These are phyloP conservation scores for Ophiodon elongatus DNA, from an alignment of 2,113 vertebrate species.

Conservation along the genomic window DNA sequence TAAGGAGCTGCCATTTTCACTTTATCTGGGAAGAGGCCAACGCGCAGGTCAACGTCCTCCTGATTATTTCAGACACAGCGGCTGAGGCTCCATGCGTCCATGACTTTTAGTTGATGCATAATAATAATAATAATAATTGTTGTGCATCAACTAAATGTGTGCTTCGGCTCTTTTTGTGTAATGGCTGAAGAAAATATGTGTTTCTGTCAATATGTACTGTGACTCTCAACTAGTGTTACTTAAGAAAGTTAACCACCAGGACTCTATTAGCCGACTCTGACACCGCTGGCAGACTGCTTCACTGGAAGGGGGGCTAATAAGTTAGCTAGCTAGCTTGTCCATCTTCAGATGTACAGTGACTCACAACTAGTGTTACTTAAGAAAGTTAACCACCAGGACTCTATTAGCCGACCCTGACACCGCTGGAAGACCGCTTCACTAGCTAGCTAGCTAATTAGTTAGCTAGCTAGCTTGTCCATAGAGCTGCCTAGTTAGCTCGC, in stretches of 20 bases:
- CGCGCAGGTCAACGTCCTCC: neutral
- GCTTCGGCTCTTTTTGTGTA: neutral
- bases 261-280: too few species aligned
- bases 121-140: neutral
- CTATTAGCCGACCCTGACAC: too few species aligned
- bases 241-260: too few species aligned
- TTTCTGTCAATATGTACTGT: neutral
- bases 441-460: too few species aligned
- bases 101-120: neutral
- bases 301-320: too few species aligned
- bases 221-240: neutral
- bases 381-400: too few species aligned
- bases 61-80: neutral
- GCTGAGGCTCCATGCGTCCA: neutral
- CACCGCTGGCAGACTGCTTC: too few species aligned
- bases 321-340: neutral
- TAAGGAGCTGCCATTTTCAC: constrained; percentile 47
- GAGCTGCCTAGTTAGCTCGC: neutral
- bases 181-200: neutral
- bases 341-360: neutral
- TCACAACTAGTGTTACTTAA: neutral
- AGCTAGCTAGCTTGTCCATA: neutral
- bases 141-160: neutral
- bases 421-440: too few species aligned
- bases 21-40: constrained; percentile 18